These are phyloP conservation scores for Drosophila lacicola DNA, from an alignment of 2,888 invertebrate species.

Conservation along the genomic window DNA sequence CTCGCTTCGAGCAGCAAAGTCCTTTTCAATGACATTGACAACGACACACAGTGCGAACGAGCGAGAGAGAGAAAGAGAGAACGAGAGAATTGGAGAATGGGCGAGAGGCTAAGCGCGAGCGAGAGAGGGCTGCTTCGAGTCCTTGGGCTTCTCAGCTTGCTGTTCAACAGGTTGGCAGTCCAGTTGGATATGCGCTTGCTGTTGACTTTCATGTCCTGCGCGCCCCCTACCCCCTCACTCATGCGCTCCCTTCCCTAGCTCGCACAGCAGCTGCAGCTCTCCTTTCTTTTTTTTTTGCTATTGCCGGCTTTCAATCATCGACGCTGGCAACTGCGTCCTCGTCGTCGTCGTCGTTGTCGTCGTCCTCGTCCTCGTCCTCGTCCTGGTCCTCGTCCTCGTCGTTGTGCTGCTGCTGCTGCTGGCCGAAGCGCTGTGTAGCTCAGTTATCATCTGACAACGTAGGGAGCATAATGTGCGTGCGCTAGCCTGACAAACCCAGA, in stretches of 20 bases:
- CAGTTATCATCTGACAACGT: constrained; percentile 68
- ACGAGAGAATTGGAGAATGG: background rate
- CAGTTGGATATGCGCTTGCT: constrained; percentile 27
- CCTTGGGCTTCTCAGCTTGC: constrained; percentile 27
- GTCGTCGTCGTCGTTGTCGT: constrained; percentile 7
- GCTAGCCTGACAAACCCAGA: constrained; percentile 25
- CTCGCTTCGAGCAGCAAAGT: constrained; percentile 24
- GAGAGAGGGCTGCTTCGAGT: constrained; percentile 5
- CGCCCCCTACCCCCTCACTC: background rate
- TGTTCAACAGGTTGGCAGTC: constrained; percentile 64
- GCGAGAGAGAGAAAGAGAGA: background rate
- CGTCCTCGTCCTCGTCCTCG: background rate
- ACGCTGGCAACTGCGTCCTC: constrained; percentile 31
- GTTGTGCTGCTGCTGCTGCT: constrained; percentile 5
- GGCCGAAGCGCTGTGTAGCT: constrained; percentile 20
- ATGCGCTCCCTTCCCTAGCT: background rate
- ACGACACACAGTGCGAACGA: constrained; percentile 5
- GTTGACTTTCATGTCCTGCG: constrained; percentile 18
- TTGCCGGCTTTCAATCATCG: constrained; percentile 63
- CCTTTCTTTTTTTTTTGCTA: background rate
- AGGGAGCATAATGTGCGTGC: constrained; percentile 68
- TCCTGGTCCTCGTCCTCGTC: constrained; percentile 1
- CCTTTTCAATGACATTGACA: constrained; percentile 66
- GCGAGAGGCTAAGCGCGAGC: background rate
- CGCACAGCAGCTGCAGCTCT: constrained; percentile 27